Percentiles rank a stretch among this genome's conserved stretches.
Evolutionary conservation across 2,888 invertebrate genomes (phyloP).

Genomic region (Scaptomyza parva): DNA sequence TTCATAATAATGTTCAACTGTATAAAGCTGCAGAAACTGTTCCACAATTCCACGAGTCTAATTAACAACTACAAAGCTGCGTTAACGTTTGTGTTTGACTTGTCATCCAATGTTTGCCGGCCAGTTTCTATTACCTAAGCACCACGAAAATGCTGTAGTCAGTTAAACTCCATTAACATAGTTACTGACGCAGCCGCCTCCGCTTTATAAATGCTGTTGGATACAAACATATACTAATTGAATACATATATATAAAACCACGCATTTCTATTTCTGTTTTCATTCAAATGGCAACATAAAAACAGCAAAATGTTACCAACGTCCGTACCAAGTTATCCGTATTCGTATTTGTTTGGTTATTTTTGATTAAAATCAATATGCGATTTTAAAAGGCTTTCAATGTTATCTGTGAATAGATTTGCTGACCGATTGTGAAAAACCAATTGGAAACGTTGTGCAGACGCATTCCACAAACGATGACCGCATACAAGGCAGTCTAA

Average conservation of each 20-base stretch:
- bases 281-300: conserved; percentile 56
- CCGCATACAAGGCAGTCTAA: conserved; percentile 19
- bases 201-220: conserved; percentile 63
- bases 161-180: conserved; percentile 53
- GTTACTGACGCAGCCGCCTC: conserved; percentile 53
- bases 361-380: conserved; percentile 58
- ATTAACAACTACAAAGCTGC: background rate
- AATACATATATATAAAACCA: conserved; percentile 12
- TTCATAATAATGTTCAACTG: background rate
- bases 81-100: conserved; percentile 6
- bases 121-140: conserved; percentile 24
- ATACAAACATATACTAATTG: conserved; percentile 20
- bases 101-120: conserved; percentile 18
- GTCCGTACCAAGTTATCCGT: conserved; percentile 40
- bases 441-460: conserved; percentile 30
- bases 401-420: conserved; percentile 53
- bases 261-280: conserved; percentile 40
- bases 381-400: conserved; percentile 68
- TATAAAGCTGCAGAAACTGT: no score
- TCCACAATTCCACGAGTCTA: background rate
- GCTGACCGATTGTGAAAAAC: conserved; percentile 60
- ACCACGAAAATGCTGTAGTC: conserved; percentile 7
- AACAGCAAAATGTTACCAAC: conserved; percentile 60
- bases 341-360: conserved; percentile 15
- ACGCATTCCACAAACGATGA: conserved; percentile 58